Evolutionary conservation across 2,113 vertebrate genomes (phyloP).

Genomic region (Mustela lutreola): DNA sequence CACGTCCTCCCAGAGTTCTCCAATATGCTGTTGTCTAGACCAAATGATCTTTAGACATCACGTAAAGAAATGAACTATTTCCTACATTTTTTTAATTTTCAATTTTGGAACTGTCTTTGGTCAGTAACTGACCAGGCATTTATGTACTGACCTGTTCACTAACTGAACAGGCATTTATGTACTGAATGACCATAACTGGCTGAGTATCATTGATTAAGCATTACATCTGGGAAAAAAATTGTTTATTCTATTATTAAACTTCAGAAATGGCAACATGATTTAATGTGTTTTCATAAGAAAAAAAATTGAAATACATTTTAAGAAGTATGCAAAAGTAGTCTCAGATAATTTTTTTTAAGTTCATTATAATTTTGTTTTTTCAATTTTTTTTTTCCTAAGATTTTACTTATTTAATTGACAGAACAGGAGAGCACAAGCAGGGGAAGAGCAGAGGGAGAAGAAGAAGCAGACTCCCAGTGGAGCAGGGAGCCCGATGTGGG

Average conservation of each 20-base stretch:
- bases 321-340: neutral
- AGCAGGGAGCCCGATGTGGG: too few species aligned
- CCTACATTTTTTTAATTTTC: neutral
- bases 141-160: neutral
- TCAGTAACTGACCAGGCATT: neutral
- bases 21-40: neutral
- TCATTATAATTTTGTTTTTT: neutral
- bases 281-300: neutral
- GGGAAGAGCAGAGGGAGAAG: too few species aligned
- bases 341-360: neutral
- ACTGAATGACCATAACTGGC: neutral
- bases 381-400: neutral
- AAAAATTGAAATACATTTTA: constrained; percentile 31
- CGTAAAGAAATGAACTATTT: neutral
- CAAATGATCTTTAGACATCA: neutral
- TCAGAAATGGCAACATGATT: neutral
- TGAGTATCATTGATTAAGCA: neutral
- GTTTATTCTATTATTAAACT: neutral
- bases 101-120: neutral
- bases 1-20: neutral
- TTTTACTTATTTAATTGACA: neutral
- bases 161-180: neutral
- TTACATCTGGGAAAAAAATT: neutral
- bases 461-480: too few species aligned
- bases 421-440: too few species aligned